A percentile compares a stretch with the other conserved stretches of the same genome.
These are phyloP conservation scores for Anastrepha obliqua DNA, from an alignment of 1,140 invertebrate species.

Conservation along the genomic window DNA sequence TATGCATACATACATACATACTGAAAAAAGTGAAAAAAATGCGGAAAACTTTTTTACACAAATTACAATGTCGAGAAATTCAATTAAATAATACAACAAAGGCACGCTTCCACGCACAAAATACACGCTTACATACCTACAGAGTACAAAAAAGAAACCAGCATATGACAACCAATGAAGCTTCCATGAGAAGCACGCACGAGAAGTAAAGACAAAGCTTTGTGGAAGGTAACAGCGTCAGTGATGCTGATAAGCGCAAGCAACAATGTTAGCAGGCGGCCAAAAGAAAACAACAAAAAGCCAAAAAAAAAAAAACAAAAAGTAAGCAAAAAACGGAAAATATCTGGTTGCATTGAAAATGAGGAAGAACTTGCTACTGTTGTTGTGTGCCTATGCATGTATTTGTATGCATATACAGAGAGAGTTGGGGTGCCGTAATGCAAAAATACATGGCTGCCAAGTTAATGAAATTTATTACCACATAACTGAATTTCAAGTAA, in stretches of 20 bases:
- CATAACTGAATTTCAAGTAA: conserved; percentile 42
- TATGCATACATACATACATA: background rate
- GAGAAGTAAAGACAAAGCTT: background rate
- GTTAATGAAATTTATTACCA: conserved; percentile 43
- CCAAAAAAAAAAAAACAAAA: background rate
- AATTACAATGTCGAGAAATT: conserved; percentile 38
- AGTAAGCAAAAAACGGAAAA: background rate
- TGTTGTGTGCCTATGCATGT: background rate
- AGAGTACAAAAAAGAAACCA: background rate
- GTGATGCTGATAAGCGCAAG: background rate
- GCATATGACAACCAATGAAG: conserved; percentile 2
- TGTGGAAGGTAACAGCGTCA: background rate
- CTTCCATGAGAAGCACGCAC: background rate
- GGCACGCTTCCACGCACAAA: background rate
- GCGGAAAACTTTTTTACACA: background rate
- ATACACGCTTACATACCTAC: background rate
- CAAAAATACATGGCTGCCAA: background rate
- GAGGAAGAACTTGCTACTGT: too few species aligned
- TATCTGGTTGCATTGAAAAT: too few species aligned
- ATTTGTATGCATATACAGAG: too few species aligned
- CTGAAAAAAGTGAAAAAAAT: background rate
- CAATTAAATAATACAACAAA: background rate
- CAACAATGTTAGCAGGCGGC: background rate
- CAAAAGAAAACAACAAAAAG: background rate
- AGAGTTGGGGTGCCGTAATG: background rate